Base-by-base conservation (phyloP, 2,797 vertebrate species). In the Hydrocynus forskahlii region DNA sequence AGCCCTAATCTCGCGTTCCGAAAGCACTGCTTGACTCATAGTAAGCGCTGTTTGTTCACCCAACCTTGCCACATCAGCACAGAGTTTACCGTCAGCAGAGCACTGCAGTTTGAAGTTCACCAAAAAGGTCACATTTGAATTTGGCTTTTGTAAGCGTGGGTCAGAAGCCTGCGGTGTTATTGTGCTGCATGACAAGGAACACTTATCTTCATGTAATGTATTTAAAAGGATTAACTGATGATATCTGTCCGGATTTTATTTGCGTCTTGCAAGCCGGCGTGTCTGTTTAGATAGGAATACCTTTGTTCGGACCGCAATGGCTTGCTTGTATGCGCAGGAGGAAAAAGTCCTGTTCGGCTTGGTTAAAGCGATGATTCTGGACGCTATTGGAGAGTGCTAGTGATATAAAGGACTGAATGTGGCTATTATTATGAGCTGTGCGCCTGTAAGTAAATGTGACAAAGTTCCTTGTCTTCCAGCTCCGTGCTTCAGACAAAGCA, bases 211-310 rank as follows among this genome's bases (percentile, higher is more conserved):
- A 13, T 68, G 50, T 67, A 23, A 23, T 80, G 21, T 54, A 48
- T 68, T 80, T 59, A 80, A 59, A 29, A 13, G 71, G 38, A 75
- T 80, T 80, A 80, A 80, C 59, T 59, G 50, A 64, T 64, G 12
- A 0, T 64, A 64, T 64, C 62, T 17, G 62, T 2, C 38, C 0
- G 25, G 25, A 8, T 64, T 62, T 17, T 67, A 75, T 67, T 74
- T 80, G 35, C 48, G n/a, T 75, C 52, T 74, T 35, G 8, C 54
- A 19, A n/a, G 19, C 40, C 19, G n/a, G 35, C 38, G 23, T 23
- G 71, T 45, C 50, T 67, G 62, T 45, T 59, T 38, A 68, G 69
- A 38, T 25, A 52, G 25, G 59, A 80, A 43, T 29, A 74, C 19
- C 12, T 57, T 72, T 8, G 38, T 25, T 52, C 23, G 14, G 67